Percentiles rank a stretch among this genome's conserved stretches.
phyloP scores from a whole-genome alignment of 2,797 vertebrate genomes.

The Sparidentex hasta region DNA sequence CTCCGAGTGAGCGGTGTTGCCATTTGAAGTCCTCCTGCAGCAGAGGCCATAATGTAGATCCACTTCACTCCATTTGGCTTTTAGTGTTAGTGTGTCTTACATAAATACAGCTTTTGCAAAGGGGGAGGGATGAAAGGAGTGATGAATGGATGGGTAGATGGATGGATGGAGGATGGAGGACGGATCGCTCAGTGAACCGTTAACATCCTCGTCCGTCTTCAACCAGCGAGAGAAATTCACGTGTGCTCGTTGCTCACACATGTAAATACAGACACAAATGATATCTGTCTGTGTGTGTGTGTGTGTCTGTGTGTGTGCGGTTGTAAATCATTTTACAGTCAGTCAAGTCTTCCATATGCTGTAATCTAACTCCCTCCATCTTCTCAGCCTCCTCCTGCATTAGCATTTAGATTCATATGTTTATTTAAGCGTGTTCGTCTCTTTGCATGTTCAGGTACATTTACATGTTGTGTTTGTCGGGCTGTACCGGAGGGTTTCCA shows the following conservation, averaged over 20 bases:
- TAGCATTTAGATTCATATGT: constrained; percentile 54
- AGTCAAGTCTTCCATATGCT: constrained; percentile 17
- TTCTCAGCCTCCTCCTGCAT: constrained; percentile 24
- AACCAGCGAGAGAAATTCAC: constrained; percentile 11
- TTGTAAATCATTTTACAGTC: not conserved
- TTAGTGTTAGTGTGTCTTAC: constrained; percentile 67
- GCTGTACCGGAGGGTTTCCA: not conserved
- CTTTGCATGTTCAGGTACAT: not conserved
- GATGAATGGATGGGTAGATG: constrained; percentile 35
- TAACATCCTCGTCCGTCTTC: constrained; percentile 39
- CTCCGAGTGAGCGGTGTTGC: constrained; percentile 43
- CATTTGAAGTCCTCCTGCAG: constrained; percentile 58
- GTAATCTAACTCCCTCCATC: constrained; percentile 4
- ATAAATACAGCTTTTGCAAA: constrained; percentile 57
- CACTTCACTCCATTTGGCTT: constrained; percentile 69
- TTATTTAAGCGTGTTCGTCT: constrained; percentile 14
- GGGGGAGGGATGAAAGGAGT: constrained; percentile 23
- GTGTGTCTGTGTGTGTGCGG: not conserved
- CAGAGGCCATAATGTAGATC: constrained; percentile 43
- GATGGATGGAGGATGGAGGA: constrained; percentile 38
- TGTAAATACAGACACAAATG: constrained; percentile 17
- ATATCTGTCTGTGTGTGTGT: constrained; percentile 6
- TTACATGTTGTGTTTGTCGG: constrained; percentile 10
- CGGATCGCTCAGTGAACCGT: constrained; percentile 41
- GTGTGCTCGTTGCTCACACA: constrained; percentile 27